Conservation (phyloP, 2,888 invertebrate species). For the Polymixis flavicincta region DNA sequence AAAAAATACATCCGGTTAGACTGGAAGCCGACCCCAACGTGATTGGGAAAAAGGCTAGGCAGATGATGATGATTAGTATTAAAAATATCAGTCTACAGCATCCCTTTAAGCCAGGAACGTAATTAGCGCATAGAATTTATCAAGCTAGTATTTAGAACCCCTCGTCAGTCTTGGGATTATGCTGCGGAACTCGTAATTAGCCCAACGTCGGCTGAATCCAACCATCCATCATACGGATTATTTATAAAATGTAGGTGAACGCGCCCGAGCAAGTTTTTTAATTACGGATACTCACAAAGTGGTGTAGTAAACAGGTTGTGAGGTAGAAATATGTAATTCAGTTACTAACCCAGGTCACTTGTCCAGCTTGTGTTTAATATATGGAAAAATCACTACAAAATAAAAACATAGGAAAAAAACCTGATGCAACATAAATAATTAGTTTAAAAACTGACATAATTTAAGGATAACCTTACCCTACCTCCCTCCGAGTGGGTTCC, state of each 20-base stretch:
- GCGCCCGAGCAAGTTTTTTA: conserved; percentile 13
- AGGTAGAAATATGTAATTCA: neutral
- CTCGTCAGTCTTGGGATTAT: conserved; percentile 36
- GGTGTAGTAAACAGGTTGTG: neutral
- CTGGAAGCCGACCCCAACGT: too few species aligned
- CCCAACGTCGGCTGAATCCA: conserved; percentile 28
- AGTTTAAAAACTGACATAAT: neutral
- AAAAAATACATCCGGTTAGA: too few species aligned
- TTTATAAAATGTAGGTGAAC: conserved; percentile 29
- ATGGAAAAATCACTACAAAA: neutral
- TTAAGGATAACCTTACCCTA: neutral
- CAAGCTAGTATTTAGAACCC: conserved; percentile 35
- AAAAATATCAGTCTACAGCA: neutral
- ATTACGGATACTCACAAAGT: neutral
- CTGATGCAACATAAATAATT: neutral
- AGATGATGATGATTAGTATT: too few species aligned
- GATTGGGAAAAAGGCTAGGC: too few species aligned
- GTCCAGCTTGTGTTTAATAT: neutral
- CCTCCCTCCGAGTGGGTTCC: too few species aligned
- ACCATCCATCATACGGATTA: conserved; percentile 51
- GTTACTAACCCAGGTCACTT: neutral
- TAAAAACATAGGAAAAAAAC: neutral
- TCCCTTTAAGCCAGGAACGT: conserved; percentile 4
- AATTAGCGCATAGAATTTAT: conserved; percentile 50
- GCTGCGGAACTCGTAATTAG: conserved; percentile 53